These are phyloP conservation scores for Melanophora roralis DNA, from an alignment of 2,888 invertebrate species.

Conservation along the genomic window DNA sequence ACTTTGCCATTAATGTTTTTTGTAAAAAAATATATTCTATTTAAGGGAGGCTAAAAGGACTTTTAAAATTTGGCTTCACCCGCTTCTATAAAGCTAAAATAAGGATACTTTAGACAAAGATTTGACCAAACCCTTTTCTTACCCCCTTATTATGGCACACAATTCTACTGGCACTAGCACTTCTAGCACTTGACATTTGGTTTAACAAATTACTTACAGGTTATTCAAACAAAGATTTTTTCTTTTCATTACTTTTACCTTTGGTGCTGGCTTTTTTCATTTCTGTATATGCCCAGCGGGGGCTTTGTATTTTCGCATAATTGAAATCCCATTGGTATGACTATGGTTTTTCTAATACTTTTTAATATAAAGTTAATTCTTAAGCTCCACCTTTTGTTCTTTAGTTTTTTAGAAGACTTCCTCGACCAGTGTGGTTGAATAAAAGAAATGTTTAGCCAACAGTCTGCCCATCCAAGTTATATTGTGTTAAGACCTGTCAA, in stretches of 20 bases:
- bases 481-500: slow-evolving; percentile 61
- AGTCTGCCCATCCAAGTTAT: slow-evolving; percentile 25
- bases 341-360: slow-evolving; percentile 9
- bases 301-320: slow-evolving; percentile 68
- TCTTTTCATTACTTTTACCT: background rate
- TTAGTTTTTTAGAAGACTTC: background rate
- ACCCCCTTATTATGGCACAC: slow-evolving; percentile 13
- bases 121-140: slow-evolving; percentile 4
- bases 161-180: background rate
- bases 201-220: slow-evolving; percentile 53
- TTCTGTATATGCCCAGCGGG: slow-evolving; percentile 67
- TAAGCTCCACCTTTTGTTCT: background rate
- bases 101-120: background rate
- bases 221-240: slow-evolving; percentile 6
- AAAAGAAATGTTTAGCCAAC: slow-evolving; percentile 8
- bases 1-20: no score
- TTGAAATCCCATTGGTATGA: slow-evolving; percentile 43
- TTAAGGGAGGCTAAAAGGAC: no score
- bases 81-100: no score
- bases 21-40: no score
- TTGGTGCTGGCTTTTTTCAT: background rate
- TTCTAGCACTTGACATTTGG: slow-evolving; percentile 16
- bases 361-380: slow-evolving; percentile 21
- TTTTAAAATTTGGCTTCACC: no score
- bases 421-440: no score